Percentiles rank a stretch among this genome's conserved stretches.
Conservation (phyloP, 92 coral and sea anemone genomes). For the Desmophyllum pertusum region DNA sequence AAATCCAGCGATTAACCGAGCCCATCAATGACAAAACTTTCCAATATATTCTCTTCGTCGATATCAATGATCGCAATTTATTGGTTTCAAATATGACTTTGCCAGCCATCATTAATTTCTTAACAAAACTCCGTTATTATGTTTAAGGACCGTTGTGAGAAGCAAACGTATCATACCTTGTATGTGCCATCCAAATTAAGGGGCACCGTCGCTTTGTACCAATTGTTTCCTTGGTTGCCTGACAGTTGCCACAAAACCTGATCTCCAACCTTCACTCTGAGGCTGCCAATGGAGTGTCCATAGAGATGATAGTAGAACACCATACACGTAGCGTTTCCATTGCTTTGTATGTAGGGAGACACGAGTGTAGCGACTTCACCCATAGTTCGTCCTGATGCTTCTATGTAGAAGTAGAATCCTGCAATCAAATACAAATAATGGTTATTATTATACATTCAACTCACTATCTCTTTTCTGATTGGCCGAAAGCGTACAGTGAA, state of each 20-base stretch:
- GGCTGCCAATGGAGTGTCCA: slow-evolving; percentile 60
- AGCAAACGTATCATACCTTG: slow-evolving; percentile 44
- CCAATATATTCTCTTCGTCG: too few species aligned
- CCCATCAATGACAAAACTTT: too few species aligned
- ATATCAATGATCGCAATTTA: too few species aligned
- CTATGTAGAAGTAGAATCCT: slow-evolving; percentile 75
- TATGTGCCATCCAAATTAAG: slow-evolving; percentile 54
- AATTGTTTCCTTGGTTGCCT: slow-evolving; percentile 75
- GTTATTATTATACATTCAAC: too few species aligned
- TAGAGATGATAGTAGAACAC: slow-evolving; percentile 79
- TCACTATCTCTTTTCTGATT: too few species aligned
- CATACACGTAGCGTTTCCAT: slow-evolving; percentile 63
- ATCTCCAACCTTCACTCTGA: slow-evolving; percentile 61
- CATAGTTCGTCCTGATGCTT: slow-evolving; percentile 43
- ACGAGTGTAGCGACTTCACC: slow-evolving; percentile 65
- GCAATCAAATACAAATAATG: neutral
- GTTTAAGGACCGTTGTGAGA: neutral
- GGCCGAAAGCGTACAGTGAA: too few species aligned
- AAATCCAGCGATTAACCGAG: too few species aligned
- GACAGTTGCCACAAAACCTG: slow-evolving; percentile 60
- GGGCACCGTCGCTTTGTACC: slow-evolving; percentile 85
- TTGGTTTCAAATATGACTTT: too few species aligned
- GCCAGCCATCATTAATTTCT: neutral
- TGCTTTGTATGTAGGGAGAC: slow-evolving; percentile 60
- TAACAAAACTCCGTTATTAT: neutral